Percentiles rank a stretch among this genome's conserved stretches.
phyloP scores from a whole-genome alignment of 2,888 invertebrate species.

The Merodon equestris region DNA sequence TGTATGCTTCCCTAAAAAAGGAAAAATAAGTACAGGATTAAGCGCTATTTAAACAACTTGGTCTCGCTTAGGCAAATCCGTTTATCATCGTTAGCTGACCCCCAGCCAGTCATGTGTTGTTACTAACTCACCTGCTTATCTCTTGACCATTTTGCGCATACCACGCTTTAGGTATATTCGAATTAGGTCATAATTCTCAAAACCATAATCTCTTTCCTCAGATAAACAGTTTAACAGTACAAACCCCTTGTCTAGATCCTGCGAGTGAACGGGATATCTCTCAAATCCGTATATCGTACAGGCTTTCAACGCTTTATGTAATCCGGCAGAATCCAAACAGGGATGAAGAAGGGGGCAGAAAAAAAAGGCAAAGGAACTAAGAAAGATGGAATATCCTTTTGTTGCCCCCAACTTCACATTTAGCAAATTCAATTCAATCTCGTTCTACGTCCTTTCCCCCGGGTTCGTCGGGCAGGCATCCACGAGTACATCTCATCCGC shows the following conservation, averaged over 20 bases:
- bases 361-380: constrained; percentile 7
- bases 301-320: constrained; percentile 35
- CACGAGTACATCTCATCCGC: too few relatives aligned
- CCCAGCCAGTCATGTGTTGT: constrained; percentile 28
- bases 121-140: background rate
- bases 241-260: constrained; percentile 1
- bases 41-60: constrained; percentile 13
- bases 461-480: background rate
- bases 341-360: background rate
- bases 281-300: constrained; percentile 18
- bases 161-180: background rate
- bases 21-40: background rate
- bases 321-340: constrained; percentile 10
- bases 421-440: constrained; percentile 40
- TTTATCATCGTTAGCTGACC: constrained; percentile 38
- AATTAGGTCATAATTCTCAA: constrained; percentile 25
- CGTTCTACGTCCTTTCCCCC: background rate
- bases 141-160: constrained; percentile 6
- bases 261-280: constrained; percentile 9
- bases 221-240: background rate
- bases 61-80: constrained; percentile 32
- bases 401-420: constrained; percentile 30
- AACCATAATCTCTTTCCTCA: constrained; percentile 12
- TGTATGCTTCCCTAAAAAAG: too few relatives aligned
- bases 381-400: constrained; percentile 46